These are phyloP conservation scores for Pipistrellus kuhlii DNA, from an alignment of 2,797 vertebrate genomes.

Conservation along the genomic window DNA sequence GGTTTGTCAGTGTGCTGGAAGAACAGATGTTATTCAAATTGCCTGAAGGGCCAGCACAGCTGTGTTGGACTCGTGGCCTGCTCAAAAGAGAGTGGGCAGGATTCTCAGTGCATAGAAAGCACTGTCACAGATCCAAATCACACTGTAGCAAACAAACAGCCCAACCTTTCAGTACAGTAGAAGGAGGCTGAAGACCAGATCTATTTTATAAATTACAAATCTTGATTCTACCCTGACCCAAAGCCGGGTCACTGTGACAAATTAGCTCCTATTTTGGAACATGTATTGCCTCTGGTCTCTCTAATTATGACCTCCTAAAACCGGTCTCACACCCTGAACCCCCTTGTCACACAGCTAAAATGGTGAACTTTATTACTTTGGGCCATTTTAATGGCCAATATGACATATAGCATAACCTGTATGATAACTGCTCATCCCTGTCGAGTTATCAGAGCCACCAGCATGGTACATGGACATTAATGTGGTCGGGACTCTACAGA, in stretches of 20 bases:
- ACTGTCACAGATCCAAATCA: background rate
- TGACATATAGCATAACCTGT: background rate
- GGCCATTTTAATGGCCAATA: background rate
- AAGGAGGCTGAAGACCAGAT: background rate
- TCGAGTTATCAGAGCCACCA: background rate
- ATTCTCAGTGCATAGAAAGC: slow-evolving; percentile 8
- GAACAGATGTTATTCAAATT: slow-evolving; percentile 71
- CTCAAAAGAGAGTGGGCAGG: background rate
- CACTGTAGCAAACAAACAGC: background rate
- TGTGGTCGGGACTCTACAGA: background rate
- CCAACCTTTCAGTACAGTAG: background rate
- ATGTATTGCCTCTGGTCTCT: background rate
- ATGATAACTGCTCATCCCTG: background rate
- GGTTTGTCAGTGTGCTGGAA: slow-evolving; percentile 24
- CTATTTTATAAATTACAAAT: background rate
- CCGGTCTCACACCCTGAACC: fast-evolving
- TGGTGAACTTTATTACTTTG: background rate
- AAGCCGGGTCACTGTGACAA: background rate
- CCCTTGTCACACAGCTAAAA: background rate
- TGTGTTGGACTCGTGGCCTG: background rate
- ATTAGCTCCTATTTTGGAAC: background rate
- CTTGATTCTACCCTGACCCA: background rate
- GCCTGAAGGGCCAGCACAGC: slow-evolving; percentile 20
- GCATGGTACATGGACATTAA: too few species aligned
- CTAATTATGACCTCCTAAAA: background rate